A percentile compares a stretch with the other conserved stretches of the same genome.
Evolutionary conservation across 2,888 invertebrate genomes (phyloP).

Genomic region (Himalopsyche kuldschensis): DNA sequence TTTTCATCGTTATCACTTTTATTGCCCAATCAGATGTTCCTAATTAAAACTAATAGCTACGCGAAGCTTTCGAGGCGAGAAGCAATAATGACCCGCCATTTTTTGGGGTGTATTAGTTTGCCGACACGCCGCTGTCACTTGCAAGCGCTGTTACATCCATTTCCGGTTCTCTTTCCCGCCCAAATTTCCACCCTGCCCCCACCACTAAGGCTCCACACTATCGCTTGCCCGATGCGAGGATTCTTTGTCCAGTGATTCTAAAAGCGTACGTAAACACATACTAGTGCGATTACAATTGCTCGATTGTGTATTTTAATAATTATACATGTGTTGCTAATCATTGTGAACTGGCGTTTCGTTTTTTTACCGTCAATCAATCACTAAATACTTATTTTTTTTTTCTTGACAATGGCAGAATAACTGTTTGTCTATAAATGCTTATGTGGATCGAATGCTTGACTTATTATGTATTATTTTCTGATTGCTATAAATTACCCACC

Average conservation of each 20-base stretch:
- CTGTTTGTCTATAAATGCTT: too few relatives aligned
- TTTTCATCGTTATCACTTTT: neutral
- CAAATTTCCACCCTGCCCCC: neutral
- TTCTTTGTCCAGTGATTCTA: neutral
- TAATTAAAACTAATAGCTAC: neutral
- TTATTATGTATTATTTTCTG: too few relatives aligned
- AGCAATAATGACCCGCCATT: conserved; percentile 8
- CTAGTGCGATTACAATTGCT: too few relatives aligned
- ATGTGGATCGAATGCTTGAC: too few relatives aligned
- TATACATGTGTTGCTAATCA: too few relatives aligned
- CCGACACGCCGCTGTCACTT: conserved; percentile 17
- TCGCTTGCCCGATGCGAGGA: neutral
- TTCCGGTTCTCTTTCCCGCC: conserved; percentile 7
- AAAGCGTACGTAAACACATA: neutral
- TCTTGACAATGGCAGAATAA: too few relatives aligned
- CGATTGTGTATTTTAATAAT: too few relatives aligned
- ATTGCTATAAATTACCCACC: too few relatives aligned
- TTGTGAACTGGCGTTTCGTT: too few relatives aligned
- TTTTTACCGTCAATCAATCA: too few relatives aligned
- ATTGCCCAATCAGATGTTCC: neutral
- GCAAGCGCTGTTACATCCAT: conserved; percentile 23
- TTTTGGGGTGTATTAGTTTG: conserved; percentile 12
- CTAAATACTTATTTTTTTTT: too few relatives aligned
- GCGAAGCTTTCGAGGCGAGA: neutral
- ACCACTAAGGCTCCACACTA: neutral